Evolutionary conservation across 2,888 invertebrate genomes (phyloP).

Genomic region (Rhingia campestris): DNA sequence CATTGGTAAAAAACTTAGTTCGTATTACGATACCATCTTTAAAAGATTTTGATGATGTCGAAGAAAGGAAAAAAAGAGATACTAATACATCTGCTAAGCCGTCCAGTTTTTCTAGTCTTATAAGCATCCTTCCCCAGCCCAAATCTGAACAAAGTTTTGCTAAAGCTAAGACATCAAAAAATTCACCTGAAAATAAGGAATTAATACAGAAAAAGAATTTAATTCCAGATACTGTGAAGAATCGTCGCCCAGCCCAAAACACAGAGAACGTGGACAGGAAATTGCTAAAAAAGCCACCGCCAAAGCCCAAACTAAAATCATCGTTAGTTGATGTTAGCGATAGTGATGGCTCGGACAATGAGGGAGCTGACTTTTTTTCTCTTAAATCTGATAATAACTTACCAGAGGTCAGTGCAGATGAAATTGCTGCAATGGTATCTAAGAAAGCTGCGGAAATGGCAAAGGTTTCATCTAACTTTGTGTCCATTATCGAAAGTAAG

Average conservation of each 20-base stretch:
- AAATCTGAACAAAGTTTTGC: constrained; percentile 79
- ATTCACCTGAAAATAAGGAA: background rate
- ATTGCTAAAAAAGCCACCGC: constrained; percentile 77
- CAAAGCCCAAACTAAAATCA: constrained; percentile 76
- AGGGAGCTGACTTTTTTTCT: constrained; percentile 81
- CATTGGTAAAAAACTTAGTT: constrained; percentile 83
- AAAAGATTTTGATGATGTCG: constrained; percentile 83
- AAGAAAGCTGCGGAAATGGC: constrained; percentile 81
- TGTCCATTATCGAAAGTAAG: constrained; percentile 45
- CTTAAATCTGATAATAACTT: constrained; percentile 82
- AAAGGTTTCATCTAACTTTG: constrained; percentile 77
- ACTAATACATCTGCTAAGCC: constrained; percentile 5
- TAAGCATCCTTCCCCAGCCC: constrained; percentile 88
- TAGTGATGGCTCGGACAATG: constrained; percentile 84
- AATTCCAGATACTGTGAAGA: constrained; percentile 82
- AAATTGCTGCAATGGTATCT: constrained; percentile 81
- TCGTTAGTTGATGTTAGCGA: constrained; percentile 81
- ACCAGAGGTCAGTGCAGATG: constrained; percentile 83
- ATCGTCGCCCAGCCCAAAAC: constrained; percentile 79
- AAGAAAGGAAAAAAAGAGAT: constrained; percentile 76
- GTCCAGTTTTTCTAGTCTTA: constrained; percentile 83
- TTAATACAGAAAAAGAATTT: constrained; percentile 75
- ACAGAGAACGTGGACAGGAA: constrained; percentile 79
- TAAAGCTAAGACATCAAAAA: constrained; percentile 60
- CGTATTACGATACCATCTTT: constrained; percentile 88